These are phyloP conservation scores for Scaptomyza hsui DNA, from an alignment of 1,140 invertebrate genomes.

Conservation along the genomic window DNA sequence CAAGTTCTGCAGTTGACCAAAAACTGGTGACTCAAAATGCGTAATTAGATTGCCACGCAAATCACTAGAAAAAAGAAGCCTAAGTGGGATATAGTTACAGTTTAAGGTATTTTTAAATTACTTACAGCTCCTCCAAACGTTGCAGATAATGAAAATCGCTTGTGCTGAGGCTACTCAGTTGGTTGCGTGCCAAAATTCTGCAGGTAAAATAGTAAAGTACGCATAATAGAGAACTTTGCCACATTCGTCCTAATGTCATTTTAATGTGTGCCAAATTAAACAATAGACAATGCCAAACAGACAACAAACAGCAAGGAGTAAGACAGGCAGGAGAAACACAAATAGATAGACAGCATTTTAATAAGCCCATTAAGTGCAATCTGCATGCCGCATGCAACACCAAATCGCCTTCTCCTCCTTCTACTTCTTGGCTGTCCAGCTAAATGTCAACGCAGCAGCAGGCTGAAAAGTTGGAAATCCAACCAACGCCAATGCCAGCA, in stretches of 20 bases:
- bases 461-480: conserved; percentile 36
- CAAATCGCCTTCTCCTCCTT: background rate
- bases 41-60: conserved; percentile 82
- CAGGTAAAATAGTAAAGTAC: conserved; percentile 15
- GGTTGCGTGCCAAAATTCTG: conserved; percentile 82
- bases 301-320: conserved; percentile 39
- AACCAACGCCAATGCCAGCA: conserved; percentile 42
- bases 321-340: conserved; percentile 3
- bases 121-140: conserved; percentile 83
- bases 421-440: background rate
- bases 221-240: conserved; percentile 13
- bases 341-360: conserved; percentile 49
- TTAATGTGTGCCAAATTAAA: conserved; percentile 62
- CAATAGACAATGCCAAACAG: conserved; percentile 30
- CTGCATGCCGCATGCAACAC: conserved; percentile 19
- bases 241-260: conserved; percentile 58
- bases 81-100: background rate
- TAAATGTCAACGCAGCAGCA: conserved; percentile 27
- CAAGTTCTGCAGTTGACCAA: conserved; percentile 68
- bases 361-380: conserved; percentile 74
- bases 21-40: conserved; percentile 66
- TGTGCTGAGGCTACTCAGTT: conserved; percentile 57
- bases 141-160: conserved; percentile 70
- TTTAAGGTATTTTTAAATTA: conserved; percentile 8
- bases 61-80: conserved; percentile 64